phyloP scores from a whole-genome alignment of 2,888 invertebrate species.

The Embidobia sp. region DNA sequence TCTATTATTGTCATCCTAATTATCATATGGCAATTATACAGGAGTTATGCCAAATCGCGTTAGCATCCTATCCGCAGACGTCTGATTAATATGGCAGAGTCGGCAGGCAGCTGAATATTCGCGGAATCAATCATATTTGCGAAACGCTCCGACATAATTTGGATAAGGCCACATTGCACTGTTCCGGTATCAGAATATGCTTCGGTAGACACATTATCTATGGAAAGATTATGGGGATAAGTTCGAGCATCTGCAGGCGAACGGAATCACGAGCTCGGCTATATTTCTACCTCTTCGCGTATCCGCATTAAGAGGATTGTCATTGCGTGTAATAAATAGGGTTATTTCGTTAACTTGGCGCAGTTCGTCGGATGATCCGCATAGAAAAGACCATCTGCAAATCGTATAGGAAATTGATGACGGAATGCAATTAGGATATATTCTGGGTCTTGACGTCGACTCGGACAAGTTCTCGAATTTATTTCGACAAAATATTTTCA shows the following conservation, averaged over 20 bases:
- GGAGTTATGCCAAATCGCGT: slow-evolving; percentile 63
- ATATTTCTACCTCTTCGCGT: slow-evolving; percentile 42
- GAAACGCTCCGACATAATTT: slow-evolving; percentile 61
- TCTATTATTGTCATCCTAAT: slow-evolving; percentile 65
- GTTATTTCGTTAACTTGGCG: slow-evolving; percentile 44
- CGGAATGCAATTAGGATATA: slow-evolving; percentile 46
- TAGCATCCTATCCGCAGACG: slow-evolving; percentile 62
- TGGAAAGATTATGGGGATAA: slow-evolving; percentile 59
- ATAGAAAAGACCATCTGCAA: slow-evolving; percentile 32
- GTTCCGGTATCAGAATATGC: slow-evolving; percentile 63
- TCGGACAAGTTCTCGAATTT: slow-evolving; percentile 4
- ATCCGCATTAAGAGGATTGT: slow-evolving; percentile 56
- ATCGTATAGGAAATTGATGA: slow-evolving; percentile 28
- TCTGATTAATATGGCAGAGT: slow-evolving; percentile 69
- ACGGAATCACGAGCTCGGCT: slow-evolving; percentile 43
- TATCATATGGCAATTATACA: slow-evolving; percentile 64
- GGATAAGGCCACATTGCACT: slow-evolving; percentile 61
- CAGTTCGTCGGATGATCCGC: slow-evolving; percentile 32
- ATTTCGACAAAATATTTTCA: slow-evolving; percentile 27
- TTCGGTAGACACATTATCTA: slow-evolving; percentile 54
- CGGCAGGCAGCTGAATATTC: slow-evolving; percentile 68
- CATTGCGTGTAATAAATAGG: slow-evolving; percentile 57
- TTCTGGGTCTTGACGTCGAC: not conserved
- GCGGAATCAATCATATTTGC: slow-evolving; percentile 70
- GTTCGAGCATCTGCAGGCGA: slow-evolving; percentile 46